phyloP scores from a whole-genome alignment of 92 coral and sea anemone species.

The Pocillopora grandis region DNA sequence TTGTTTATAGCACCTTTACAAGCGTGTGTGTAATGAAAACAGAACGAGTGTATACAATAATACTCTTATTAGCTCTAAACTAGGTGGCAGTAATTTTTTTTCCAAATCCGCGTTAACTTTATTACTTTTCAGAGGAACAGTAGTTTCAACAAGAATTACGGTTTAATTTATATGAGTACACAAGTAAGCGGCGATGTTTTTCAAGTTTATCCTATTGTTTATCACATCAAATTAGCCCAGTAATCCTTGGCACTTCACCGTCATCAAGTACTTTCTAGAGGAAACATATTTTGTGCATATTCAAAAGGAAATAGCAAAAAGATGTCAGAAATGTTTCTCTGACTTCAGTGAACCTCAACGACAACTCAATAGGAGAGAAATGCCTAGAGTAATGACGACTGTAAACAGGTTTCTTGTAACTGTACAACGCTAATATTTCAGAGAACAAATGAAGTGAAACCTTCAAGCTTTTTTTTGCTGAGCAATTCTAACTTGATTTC shows the following conservation, averaged over 20 bases:
- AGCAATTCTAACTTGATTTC: not conserved
- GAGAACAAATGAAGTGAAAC: not conserved
- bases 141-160: constrained; percentile 3
- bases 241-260: not conserved
- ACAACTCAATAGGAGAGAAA: not conserved
- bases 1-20: not conserved
- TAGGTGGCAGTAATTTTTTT: not conserved
- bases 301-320: not conserved
- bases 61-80: not conserved
- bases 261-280: not conserved
- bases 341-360: constrained; percentile 28
- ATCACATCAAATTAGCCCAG: not conserved
- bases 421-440: constrained; percentile 1
- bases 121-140: not conserved
- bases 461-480: not conserved
- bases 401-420: not conserved
- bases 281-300: not conserved
- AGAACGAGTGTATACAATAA: not conserved
- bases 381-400: constrained; percentile 14
- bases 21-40: constrained; percentile 6
- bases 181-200: not conserved
- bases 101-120: not conserved
- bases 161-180: not conserved
- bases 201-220: not conserved
- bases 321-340: not conserved